A percentile compares a stretch with the other conserved stretches of the same genome.
Evolutionary conservation across 2,797 vertebrate species (phyloP).

Genomic region (Gallirallus australis): DNA sequence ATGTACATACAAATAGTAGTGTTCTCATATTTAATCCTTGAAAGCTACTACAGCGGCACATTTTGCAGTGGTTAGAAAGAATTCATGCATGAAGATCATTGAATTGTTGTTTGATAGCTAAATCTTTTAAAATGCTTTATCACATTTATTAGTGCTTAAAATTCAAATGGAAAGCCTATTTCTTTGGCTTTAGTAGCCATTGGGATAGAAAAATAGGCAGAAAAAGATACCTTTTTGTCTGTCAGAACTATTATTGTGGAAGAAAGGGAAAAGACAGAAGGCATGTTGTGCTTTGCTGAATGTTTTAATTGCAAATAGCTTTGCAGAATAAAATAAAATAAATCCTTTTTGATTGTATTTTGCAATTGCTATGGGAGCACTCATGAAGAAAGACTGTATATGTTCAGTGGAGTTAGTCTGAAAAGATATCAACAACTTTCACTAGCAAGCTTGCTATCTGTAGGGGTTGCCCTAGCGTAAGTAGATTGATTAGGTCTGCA

Average conservation of each 20-base stretch:
- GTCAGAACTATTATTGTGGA: not conserved
- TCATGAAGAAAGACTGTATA: not conserved
- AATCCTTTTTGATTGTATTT: not conserved
- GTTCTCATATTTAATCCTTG: not conserved
- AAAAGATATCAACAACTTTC: not conserved
- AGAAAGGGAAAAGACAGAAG: not conserved
- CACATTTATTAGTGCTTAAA: not conserved
- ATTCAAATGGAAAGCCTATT: not conserved
- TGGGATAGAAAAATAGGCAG: not conserved
- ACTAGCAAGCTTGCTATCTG: too few species aligned
- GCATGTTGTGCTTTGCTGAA: not conserved
- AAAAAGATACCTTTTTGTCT: not conserved
- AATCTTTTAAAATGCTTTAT: not conserved
- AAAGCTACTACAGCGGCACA: not conserved
- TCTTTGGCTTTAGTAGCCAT: not conserved
- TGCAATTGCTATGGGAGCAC: not conserved
- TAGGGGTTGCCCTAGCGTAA: rapidly evolving
- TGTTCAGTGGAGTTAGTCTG: not conserved
- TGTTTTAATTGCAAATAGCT: not conserved
- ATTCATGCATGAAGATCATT: not conserved
- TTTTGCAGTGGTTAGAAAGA: not conserved
- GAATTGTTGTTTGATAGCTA: not conserved
- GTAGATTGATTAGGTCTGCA: not conserved
- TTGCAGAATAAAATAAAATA: not conserved
- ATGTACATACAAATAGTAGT: not conserved